These are phyloP conservation scores for Bothrops jararaca DNA, from an alignment of 2,113 vertebrate genomes.

Conservation along the genomic window DNA sequence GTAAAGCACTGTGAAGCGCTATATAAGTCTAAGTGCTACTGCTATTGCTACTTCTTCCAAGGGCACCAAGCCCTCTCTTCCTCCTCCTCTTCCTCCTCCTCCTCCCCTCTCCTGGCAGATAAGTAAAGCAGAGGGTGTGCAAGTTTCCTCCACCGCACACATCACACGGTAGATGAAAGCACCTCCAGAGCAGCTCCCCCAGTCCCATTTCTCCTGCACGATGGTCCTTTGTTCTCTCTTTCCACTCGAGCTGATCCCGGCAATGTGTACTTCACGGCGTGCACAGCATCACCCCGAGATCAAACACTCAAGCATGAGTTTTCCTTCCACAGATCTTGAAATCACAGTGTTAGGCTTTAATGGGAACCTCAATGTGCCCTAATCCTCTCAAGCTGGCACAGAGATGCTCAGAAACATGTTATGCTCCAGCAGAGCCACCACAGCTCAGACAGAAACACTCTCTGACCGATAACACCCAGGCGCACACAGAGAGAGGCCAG, in stretches of 20 bases:
- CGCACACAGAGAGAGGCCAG: conserved; percentile 25
- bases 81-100: conserved; percentile 18
- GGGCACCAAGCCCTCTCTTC: conserved; percentile 22
- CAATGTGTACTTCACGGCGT: conserved; percentile 67
- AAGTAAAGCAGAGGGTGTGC: conserved; percentile 50
- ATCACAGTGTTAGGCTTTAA: conserved; percentile 63
- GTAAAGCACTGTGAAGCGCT: no score
- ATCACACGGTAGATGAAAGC: conserved; percentile 65
- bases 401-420: conserved; percentile 58
- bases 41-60: background rate
- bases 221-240: conserved; percentile 68
- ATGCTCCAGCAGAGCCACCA: conserved; percentile 52
- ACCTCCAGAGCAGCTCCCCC: conserved; percentile 50
- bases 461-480: conserved; percentile 27
- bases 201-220: conserved; percentile 69
- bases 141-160: conserved; percentile 55
- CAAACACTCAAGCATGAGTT: conserved; percentile 63
- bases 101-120: conserved; percentile 33
- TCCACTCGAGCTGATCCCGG: conserved; percentile 62
- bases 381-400: conserved; percentile 60
- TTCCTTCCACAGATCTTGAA: conserved; percentile 68
- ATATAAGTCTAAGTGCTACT: no score
- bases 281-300: conserved; percentile 65
- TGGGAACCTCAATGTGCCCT: conserved; percentile 58
- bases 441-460: conserved; percentile 36